Evolutionary conservation across 2,888 invertebrate species (phyloP).

Genomic region (Carcina quercana): DNA sequence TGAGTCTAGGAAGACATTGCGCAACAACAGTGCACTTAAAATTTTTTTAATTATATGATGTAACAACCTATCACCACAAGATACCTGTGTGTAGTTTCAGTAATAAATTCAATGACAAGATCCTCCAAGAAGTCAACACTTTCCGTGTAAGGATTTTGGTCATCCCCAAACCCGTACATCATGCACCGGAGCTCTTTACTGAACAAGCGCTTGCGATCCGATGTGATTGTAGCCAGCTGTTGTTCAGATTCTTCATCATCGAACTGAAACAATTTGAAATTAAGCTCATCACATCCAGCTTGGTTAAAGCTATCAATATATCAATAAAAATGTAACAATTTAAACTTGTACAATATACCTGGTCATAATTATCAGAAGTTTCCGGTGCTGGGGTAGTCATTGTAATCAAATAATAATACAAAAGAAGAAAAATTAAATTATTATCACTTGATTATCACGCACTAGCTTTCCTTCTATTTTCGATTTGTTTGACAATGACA

Average conservation of each 20-base stretch:
- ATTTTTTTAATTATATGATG: slow-evolving; percentile 2
- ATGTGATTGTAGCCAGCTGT: slow-evolving; percentile 78
- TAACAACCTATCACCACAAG: slow-evolving; percentile 3
- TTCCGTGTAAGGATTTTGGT: slow-evolving; percentile 99
- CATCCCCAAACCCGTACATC: slow-evolving; percentile 99
- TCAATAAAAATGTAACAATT: background rate
- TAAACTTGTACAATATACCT: slow-evolving; percentile 40
- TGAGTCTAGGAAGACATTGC: no score
- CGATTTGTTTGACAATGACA: no score
- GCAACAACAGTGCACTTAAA: no score
- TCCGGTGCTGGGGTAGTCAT: slow-evolving; percentile 55
- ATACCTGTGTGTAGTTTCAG: slow-evolving; percentile 91
- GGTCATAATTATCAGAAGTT: slow-evolving; percentile 53
- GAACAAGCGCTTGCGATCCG: slow-evolving; percentile 88
- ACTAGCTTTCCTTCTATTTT: no score
- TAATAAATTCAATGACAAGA: slow-evolving; percentile 97
- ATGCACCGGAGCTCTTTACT: slow-evolving; percentile 96
- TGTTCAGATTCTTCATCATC: slow-evolving; percentile 84
- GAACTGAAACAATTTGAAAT: slow-evolving; percentile 32
- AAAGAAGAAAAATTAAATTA: no score
- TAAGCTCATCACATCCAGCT: background rate
- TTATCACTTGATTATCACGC: no score
- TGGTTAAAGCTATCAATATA: no score
- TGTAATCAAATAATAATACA: background rate
- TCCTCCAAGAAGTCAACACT: slow-evolving; percentile 98